These are phyloP conservation scores for Drosophila baimaii DNA, from an alignment of 1,140 invertebrate species.

Conservation along the genomic window DNA sequence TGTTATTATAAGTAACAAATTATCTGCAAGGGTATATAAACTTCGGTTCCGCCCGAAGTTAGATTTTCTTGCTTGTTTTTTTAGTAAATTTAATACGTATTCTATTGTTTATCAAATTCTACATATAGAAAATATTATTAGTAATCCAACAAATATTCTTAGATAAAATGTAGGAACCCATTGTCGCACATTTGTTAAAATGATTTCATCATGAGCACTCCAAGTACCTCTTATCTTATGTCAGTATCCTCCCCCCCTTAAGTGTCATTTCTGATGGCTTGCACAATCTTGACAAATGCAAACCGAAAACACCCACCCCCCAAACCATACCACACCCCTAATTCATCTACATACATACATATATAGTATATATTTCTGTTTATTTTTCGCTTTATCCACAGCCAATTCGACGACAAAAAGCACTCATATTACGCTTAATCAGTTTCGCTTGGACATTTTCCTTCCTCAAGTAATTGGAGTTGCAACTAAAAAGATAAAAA, in stretches of 20 bases:
- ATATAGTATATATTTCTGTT: conserved; percentile 17
- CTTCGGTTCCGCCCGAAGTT: too few species aligned
- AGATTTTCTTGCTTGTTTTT: too few species aligned
- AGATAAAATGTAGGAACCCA: too few species aligned
- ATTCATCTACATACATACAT: neutral
- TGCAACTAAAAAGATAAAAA: conserved; percentile 55
- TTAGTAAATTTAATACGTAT: too few species aligned
- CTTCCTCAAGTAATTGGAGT: conserved; percentile 62
- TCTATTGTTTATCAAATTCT: neutral
- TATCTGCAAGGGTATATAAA: too few species aligned
- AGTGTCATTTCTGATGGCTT: conserved; percentile 2
- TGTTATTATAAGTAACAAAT: too few species aligned
- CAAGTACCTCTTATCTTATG: conserved; percentile 5
- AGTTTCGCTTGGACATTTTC: conserved; percentile 40
- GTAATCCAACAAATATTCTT: too few species aligned
- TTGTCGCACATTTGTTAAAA: neutral
- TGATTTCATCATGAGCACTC: conserved; percentile 23
- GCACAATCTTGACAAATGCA: conserved; percentile 8
- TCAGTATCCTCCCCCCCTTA: neutral
- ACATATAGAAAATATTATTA: too few species aligned
- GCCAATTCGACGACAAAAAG: conserved; percentile 40
- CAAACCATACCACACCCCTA: neutral
- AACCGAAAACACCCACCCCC: neutral
- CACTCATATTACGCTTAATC: conserved; percentile 76
- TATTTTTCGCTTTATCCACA: conserved; percentile 26